Evolutionary conservation across 2,888 invertebrate species (phyloP).

Genomic region (Cepaea hortensis): DNA sequence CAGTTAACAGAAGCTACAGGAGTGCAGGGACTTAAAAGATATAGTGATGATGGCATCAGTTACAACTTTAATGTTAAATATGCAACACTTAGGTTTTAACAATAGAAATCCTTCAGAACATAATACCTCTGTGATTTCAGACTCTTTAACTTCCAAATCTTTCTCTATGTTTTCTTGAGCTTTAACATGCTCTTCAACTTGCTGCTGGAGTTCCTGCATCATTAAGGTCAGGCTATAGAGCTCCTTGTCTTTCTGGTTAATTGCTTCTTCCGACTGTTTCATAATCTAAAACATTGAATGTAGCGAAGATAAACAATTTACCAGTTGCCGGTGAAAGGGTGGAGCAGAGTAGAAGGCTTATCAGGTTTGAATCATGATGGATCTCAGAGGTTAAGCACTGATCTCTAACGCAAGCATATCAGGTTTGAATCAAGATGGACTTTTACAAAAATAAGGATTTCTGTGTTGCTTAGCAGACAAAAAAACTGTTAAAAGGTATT

Average conservation of each 20-base stretch:
- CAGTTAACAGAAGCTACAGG: too few species aligned
- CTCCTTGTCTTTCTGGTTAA: slow-evolving; percentile 36
- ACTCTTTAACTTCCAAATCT: slow-evolving; percentile 25
- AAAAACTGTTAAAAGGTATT: too few species aligned
- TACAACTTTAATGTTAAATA: too few species aligned
- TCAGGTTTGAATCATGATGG: too few species aligned
- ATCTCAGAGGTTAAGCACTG: too few species aligned
- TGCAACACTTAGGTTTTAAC: background rate
- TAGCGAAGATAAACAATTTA: background rate
- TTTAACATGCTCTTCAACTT: slow-evolving; percentile 29
- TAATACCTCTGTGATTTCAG: slow-evolving; percentile 29
- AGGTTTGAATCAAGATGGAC: too few species aligned
- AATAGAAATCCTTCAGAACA: background rate
- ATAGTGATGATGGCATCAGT: background rate
- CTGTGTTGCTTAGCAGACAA: too few species aligned
- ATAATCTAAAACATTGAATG: background rate
- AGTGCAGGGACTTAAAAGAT: too few species aligned
- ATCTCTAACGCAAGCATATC: too few species aligned
- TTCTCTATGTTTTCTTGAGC: slow-evolving; percentile 19
- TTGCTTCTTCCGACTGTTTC: slow-evolving; percentile 16
- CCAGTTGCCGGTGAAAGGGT: too few species aligned
- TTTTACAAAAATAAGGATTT: too few species aligned
- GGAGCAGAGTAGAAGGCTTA: too few species aligned
- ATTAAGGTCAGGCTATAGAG: slow-evolving; percentile 31
- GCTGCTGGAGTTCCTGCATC: slow-evolving; percentile 34